Base-by-base conservation (phyloP, 2,888 invertebrate species). In the Drosophila mimetica region DNA sequence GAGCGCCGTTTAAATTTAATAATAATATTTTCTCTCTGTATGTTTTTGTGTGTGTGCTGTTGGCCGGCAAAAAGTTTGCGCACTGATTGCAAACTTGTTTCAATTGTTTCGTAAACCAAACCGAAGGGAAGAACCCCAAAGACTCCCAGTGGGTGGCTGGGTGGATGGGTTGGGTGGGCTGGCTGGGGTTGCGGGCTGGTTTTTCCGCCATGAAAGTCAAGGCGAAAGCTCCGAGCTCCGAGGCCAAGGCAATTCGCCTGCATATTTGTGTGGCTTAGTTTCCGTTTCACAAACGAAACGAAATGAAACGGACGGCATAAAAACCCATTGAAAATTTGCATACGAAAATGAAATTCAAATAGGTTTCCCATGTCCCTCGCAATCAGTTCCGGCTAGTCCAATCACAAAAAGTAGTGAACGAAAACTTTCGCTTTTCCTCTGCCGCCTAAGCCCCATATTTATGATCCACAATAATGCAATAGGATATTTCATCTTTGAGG, bases 51-150 rank as follows among this genome's bases (percentile, higher is more conserved):
- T 58, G 63, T 18, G 37, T 8, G 50, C 46, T 52, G 71, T 48
- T 54, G 52, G 58, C 47, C 61, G 66, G 74, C 57, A 76, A 83
- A 85, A 83, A 83, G 77, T 83, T 83, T 82, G 64, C 63, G 79
- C 82, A 82, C 85, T 83, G 82, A 85, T 83, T 83, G 82, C 85
- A 84, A 83, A 83, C 82, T 83, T 82, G 85, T 85, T 83, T 82
- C 82, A 83, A 83, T 83, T 85, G 82, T 82, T 82, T 84, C 70
- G 79, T 55, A 79, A 46, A 63, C 64, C 60, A 53, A 70, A 64
- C 60, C 71, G 64, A 66, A 66, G 60, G 57, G 67, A 50, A 32
- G 55, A 25, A 16, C 16, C 55, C 37, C 32, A 44, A 53, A 36
- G 37, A 44, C 50, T 44, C 54, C 53, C 22, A 30, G 9, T 11